Percentiles rank a stretch among this genome's conserved stretches.
These are phyloP conservation scores for Morpho helenor DNA, from an alignment of 2,888 invertebrate species.

Conservation along the genomic window DNA sequence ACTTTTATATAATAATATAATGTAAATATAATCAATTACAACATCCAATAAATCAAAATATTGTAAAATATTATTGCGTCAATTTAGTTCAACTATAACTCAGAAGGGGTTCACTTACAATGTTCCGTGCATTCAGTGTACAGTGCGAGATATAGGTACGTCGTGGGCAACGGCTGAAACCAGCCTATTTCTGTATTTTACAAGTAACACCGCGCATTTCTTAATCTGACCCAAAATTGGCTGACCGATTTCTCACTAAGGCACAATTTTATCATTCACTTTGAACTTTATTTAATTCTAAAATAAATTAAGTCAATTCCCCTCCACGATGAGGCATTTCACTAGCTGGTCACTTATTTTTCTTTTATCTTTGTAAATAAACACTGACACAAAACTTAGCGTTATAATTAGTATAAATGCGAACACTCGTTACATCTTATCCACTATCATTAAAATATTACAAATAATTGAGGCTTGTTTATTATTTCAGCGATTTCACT, in stretches of 20 bases:
- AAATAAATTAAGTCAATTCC: conserved; percentile 66
- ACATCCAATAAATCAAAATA: conserved; percentile 72
- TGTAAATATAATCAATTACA: conserved; percentile 69
- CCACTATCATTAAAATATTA: conserved; percentile 23
- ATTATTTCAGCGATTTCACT: conserved; percentile 10
- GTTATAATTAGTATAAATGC: conserved; percentile 21
- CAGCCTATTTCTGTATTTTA: conserved; percentile 24
- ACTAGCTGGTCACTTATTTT: conserved; percentile 31
- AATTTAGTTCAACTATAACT: conserved; percentile 52
- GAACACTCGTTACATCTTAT: conserved; percentile 23
- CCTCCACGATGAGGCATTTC: conserved; percentile 34
- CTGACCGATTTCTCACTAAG: conserved; percentile 69
- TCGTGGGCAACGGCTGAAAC: conserved; percentile 19
- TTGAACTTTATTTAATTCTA: conserved; percentile 72
- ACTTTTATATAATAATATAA: conserved; percentile 45
- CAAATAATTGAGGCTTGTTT: conserved; percentile 10
- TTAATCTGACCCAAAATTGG: conserved; percentile 53
- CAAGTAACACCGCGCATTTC: conserved; percentile 22
- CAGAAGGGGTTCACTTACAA: conserved; percentile 43
- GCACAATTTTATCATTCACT: conserved; percentile 75
- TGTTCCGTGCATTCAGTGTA: conserved; percentile 49
- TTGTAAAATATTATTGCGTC: conserved; percentile 69
- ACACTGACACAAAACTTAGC: conserved; percentile 26
- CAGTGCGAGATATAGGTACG: conserved; percentile 49
- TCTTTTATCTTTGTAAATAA: conserved; percentile 19